Evolutionary conservation across 2,797 vertebrate species (phyloP).

Genomic region (Esox lucius): DNA sequence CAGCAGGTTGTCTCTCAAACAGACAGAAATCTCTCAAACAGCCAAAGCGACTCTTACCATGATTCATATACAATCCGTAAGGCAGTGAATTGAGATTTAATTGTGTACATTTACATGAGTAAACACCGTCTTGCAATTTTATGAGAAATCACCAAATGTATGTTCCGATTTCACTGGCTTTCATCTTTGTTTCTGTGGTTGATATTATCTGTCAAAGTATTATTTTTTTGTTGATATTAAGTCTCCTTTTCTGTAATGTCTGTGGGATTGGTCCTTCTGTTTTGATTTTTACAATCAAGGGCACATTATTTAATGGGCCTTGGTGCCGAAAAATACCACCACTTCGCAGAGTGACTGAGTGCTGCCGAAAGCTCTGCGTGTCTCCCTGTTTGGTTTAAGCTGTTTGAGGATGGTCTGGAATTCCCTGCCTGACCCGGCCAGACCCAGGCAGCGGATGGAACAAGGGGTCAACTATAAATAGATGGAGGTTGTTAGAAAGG

Average conservation of each 20-base stretch:
- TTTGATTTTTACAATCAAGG: conserved; percentile 1
- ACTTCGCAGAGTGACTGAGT: conserved; percentile 13
- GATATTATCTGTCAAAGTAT: not conserved
- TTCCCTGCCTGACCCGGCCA: not conserved
- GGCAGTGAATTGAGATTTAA: too few relatives aligned
- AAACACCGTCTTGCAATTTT: conserved; percentile 39
- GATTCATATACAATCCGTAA: too few relatives aligned
- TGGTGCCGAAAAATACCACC: not conserved
- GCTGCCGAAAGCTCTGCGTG: conserved; percentile 18
- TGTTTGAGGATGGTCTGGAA: not conserved
- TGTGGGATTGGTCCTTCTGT: not conserved
- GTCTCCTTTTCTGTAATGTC: not conserved
- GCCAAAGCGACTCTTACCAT: too few relatives aligned
- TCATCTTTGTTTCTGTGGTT: not conserved
- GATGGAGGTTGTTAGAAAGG: not conserved
- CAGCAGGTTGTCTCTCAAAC: conserved; percentile 22
- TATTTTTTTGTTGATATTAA: not conserved
- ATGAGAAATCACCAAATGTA: not conserved
- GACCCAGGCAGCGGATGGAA: not conserved
- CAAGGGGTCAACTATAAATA: not conserved
- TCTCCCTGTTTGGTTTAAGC: conserved; percentile 2
- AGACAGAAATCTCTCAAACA: too few relatives aligned
- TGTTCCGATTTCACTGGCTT: not conserved
- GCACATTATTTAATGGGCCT: not conserved
- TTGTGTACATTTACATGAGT: conserved; percentile 22